A percentile compares a stretch with the other conserved stretches of the same genome.
Conservation (phyloP, 2,888 invertebrate genomes). For the Aspidapion aeneum region DNA sequence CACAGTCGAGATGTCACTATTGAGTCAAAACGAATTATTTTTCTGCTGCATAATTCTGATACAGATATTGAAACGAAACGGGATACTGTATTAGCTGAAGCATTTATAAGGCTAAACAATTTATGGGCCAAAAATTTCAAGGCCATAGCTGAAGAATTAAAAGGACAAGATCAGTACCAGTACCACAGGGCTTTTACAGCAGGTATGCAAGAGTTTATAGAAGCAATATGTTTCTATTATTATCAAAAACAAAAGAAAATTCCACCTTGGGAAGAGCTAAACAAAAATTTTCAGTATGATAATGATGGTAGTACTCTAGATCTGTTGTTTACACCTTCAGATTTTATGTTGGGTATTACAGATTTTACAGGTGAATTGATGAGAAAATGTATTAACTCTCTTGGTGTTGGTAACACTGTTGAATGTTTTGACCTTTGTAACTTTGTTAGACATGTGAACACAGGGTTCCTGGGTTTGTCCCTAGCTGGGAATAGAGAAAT, state of each 20-base stretch:
- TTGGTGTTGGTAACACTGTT: slow-evolving; percentile 70
- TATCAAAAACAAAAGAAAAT: slow-evolving; percentile 60
- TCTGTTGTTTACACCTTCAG: slow-evolving; percentile 48
- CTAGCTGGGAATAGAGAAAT: slow-evolving; percentile 58
- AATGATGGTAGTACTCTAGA: slow-evolving; percentile 26
- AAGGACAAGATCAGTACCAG: slow-evolving; percentile 66
- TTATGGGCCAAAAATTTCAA: slow-evolving; percentile 59
- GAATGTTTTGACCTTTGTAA: slow-evolving; percentile 69
- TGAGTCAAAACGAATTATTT: slow-evolving; percentile 87
- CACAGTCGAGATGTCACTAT: slow-evolving; percentile 80
- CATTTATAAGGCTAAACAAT: slow-evolving; percentile 62
- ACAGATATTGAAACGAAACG: slow-evolving; percentile 53
- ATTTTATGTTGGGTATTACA: slow-evolving; percentile 74
- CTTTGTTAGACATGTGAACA: slow-evolving; percentile 65
- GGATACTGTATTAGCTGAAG: slow-evolving; percentile 56
- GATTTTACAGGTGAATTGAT: slow-evolving; percentile 90
- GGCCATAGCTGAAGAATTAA: slow-evolving; percentile 70
- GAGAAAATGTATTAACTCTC: slow-evolving; percentile 81
- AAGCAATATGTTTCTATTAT: slow-evolving; percentile 77
- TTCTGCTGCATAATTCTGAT: slow-evolving; percentile 73
- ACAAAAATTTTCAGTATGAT: slow-evolving; percentile 36
- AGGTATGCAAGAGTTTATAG: slow-evolving; percentile 79
- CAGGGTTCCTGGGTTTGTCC: slow-evolving; percentile 58
- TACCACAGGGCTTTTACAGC: slow-evolving; percentile 64
- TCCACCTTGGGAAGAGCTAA: slow-evolving; percentile 51